These are phyloP conservation scores for Upupa epops DNA, from an alignment of 2,113 vertebrate genomes.

Conservation along the genomic window DNA sequence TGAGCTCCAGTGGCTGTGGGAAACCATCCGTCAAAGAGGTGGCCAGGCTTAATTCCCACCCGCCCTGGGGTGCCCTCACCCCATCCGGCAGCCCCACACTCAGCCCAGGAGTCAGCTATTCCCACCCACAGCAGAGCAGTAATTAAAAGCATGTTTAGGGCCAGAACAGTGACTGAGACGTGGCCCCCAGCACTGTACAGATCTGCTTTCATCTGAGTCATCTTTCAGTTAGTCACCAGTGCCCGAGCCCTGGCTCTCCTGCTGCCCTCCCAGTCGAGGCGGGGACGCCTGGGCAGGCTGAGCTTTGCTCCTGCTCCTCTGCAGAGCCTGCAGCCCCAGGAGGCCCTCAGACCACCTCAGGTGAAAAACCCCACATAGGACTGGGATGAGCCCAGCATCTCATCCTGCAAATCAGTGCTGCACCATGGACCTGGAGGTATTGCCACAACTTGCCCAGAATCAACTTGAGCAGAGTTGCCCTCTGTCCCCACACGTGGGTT, in stretches of 20 bases:
- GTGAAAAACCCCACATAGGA: not conserved
- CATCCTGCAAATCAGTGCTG: rapidly evolving
- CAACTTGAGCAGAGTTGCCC: not conserved
- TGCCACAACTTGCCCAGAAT: not conserved
- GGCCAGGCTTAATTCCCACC: not conserved
- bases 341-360: rapidly evolving
- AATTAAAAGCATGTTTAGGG: constrained; percentile 49
- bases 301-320: not conserved
- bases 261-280: rapidly evolving
- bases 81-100: not conserved
- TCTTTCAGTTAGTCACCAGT: not conserved
- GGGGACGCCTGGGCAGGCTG: not conserved
- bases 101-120: not conserved
- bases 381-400: rapidly evolving
- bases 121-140: constrained; percentile 9
- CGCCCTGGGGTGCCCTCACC: not conserved
- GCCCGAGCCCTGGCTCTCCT: not conserved
- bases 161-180: not conserved
- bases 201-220: constrained; percentile 21
- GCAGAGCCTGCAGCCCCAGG: rapidly evolving
- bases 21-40: not conserved
- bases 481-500: rapidly evolving
- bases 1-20: not conserved
- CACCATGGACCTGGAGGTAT: rapidly evolving
- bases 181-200: not conserved